Base-by-base conservation (phyloP, 2,888 invertebrate genomes). In the Thymelicus lineola region DNA sequence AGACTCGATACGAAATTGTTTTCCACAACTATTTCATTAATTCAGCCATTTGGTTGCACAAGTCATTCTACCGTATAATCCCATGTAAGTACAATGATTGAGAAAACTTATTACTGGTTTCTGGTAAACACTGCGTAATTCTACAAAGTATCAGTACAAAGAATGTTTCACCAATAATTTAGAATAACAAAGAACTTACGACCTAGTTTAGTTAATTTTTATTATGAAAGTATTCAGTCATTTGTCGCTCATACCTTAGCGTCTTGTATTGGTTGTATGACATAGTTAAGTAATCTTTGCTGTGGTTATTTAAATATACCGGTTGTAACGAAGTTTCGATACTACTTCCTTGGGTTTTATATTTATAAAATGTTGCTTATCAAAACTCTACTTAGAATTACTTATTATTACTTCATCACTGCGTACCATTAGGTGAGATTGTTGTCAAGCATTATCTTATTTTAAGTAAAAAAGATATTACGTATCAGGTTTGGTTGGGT, bases 201-300 rank as follows among this genome's bases (percentile, higher is more conserved):
- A 55, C 55, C 55, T 55, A 55, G 55, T 55, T 55, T 9, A 53
- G 53, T 55, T 28, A 55, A 14, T 55, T 53, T 53, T 55, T 55
- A 28, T 55, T 55, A 14, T 55, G 55, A 55, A 55, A 55, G 28
- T 35, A 6, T 55, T 55, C 55, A 55, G 7, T 55, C 55, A 35
- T 7, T 55, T 55, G 14, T 6, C 17, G 55, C 14, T 14, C 6
- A 14, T 35, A 35, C 7, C 55, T 35, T 20, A 20, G 6, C 17
- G 53, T 14, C 53, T 48, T 12, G 53, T 15, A 9, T 50, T 50
- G 50, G 50, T 50, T 17, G 50, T 50, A 4, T 50, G 50, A 12
- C 3, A 53, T 0, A 42, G 42, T 53, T 20, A 50, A n/a, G 48
- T 17, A 50, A 50, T 50, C 12, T 6, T 4, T 20, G 42, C 20